Conservation (phyloP, 2,113 vertebrate species). For the Calyptomena viridis region DNA sequence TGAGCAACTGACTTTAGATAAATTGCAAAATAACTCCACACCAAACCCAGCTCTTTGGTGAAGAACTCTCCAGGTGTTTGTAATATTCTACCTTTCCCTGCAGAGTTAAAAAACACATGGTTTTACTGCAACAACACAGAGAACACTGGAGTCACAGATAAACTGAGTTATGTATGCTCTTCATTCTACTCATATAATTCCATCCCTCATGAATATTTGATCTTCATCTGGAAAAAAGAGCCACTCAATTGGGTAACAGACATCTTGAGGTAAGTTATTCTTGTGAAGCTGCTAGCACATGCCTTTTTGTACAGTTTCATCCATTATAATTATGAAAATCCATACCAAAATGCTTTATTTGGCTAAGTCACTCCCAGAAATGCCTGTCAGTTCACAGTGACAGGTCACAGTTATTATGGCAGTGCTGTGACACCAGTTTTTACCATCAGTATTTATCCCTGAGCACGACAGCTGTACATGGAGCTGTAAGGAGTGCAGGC, state of each 20-base stretch:
- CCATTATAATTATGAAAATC: not conserved
- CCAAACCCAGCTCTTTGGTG: not conserved
- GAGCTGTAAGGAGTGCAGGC: not conserved
- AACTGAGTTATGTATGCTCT: not conserved
- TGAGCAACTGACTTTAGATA: not conserved
- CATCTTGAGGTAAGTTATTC: not conserved
- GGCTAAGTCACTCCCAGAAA: not conserved
- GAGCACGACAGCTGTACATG: not conserved
- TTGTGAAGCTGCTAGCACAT: not conserved
- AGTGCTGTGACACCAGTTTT: not conserved
- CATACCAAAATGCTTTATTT: not conserved
- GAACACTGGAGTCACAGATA: not conserved
- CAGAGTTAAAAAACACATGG: not conserved
- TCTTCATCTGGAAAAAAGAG: not conserved
- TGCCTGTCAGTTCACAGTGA: not conserved
- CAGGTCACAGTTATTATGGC: not conserved
- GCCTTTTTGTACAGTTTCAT: not conserved
- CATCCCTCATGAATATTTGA: not conserved
- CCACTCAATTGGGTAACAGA: not conserved
- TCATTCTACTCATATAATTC: not conserved
- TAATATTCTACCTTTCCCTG: not conserved
- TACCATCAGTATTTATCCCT: not conserved
- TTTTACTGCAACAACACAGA: not conserved
- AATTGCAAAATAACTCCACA: not conserved
- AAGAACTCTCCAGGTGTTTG: not conserved